Conservation (phyloP, 2,113 vertebrate genomes). For the Leptosomus discolor region DNA sequence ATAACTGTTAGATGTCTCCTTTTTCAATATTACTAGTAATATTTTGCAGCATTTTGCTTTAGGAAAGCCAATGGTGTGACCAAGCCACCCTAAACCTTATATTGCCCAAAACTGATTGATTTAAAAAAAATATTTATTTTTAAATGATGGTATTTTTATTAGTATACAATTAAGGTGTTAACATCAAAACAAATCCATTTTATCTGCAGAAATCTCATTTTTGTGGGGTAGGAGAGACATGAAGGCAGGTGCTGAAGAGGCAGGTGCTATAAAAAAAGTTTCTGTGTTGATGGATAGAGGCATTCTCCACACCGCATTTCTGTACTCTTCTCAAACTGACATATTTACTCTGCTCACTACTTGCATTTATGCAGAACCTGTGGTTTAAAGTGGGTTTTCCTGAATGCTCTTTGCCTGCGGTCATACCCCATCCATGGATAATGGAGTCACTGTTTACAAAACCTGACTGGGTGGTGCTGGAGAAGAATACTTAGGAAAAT, state of each 20-base stretch:
- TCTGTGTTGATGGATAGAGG: not conserved
- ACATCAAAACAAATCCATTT: not conserved
- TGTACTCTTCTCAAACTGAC: not conserved
- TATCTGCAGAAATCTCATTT: not conserved
- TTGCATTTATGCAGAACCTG: not conserved
- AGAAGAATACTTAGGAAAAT: not conserved
- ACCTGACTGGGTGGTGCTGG: not conserved
- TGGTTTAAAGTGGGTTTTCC: not conserved
- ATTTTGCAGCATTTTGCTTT: not conserved
- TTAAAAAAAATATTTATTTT: not conserved
- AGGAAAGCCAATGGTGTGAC: not conserved
- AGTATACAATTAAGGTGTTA: not conserved
- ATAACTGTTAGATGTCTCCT: not conserved
- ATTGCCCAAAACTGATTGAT: rapidly evolving
- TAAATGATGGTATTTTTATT: not conserved
- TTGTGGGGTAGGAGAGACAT: not conserved
- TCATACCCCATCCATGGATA: not conserved
- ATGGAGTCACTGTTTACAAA: not conserved
- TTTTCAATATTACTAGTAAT: not conserved
- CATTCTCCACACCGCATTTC: not conserved
- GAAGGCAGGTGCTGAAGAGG: not conserved
- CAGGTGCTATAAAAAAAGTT: not conserved
- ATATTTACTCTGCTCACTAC: not conserved
- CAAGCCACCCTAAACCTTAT: not conserved
- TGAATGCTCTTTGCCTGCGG: not conserved